A percentile compares a stretch with the other conserved stretches of the same genome.
phyloP scores from a whole-genome alignment of 2,113 vertebrate species.

The Excalfactoria chinensis region DNA sequence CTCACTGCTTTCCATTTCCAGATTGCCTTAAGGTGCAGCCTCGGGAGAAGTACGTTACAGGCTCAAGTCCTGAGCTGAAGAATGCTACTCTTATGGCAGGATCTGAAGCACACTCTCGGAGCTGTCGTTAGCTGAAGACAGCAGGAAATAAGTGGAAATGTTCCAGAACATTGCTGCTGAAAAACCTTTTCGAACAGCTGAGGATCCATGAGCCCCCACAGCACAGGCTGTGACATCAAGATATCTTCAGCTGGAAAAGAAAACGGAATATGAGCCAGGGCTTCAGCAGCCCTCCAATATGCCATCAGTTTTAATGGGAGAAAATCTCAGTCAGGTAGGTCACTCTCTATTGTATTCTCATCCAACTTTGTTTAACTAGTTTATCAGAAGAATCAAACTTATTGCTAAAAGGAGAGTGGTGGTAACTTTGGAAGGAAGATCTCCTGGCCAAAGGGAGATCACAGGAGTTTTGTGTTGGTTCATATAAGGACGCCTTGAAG shows the following conservation, averaged over 20 bases:
- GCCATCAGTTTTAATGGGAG: background rate
- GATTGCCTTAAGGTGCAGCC: constrained; percentile 62
- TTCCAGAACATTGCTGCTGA: background rate
- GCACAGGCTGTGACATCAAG: constrained; percentile 3
- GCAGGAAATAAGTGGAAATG: background rate
- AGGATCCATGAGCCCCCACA: background rate
- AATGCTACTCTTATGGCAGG: background rate
- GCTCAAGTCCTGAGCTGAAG: constrained; percentile 2
- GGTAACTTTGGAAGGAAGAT: constrained; percentile 23
- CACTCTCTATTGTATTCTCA: background rate
- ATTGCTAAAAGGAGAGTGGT: background rate
- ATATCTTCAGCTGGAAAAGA: background rate
- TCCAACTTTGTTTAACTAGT: background rate
- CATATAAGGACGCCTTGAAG: constrained; percentile 29
- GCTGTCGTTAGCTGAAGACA: background rate
- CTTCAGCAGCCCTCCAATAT: constrained; percentile 13
- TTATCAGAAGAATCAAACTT: constrained; percentile 41
- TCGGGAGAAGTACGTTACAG: constrained; percentile 49
- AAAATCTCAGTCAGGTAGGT: constrained; percentile 10
- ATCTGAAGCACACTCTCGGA: background rate
- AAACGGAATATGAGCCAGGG: background rate
- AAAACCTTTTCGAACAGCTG: background rate
- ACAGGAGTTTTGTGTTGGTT: constrained; percentile 50
- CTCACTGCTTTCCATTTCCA: constrained; percentile 26
- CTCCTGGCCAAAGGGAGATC: background rate